Percentiles rank a stretch among this genome's conserved stretches.
These are phyloP conservation scores for Nothura maculosa DNA, from an alignment of 2,797 vertebrate genomes.

Conservation along the genomic window DNA sequence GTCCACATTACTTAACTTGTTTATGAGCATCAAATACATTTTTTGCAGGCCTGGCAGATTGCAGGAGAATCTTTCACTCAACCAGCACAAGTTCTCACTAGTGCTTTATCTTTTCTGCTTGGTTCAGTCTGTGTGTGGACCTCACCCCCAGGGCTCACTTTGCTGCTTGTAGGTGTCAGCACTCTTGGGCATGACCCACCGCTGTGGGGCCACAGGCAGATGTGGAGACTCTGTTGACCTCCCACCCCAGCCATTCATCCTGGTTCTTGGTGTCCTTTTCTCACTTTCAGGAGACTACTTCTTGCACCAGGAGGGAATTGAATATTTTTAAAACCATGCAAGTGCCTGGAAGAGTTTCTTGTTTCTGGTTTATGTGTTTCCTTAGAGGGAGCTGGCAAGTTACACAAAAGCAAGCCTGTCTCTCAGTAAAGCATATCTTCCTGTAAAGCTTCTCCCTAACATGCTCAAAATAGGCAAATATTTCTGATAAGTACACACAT, in stretches of 20 bases:
- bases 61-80: not conserved
- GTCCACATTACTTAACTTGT: not conserved
- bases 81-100: not conserved
- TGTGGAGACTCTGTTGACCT: not conserved
- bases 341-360: not conserved
- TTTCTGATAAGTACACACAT: not conserved
- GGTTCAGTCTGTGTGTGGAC: not conserved
- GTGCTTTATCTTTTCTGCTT: not conserved
- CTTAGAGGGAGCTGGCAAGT: slow-evolving; percentile 18
- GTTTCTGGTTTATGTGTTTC: not conserved
- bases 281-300: not conserved
- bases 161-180: not conserved
- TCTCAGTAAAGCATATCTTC: slow-evolving; percentile 6
- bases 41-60: not conserved
- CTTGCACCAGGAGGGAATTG: not conserved
- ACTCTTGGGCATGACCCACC: not conserved
- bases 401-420: not conserved
- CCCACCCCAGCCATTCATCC: accelerated
- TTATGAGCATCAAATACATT: not conserved
- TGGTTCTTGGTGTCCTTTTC: not conserved
- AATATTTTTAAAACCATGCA: not conserved
- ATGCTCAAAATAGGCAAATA: slow-evolving; percentile 23
- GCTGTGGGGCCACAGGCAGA: not conserved
- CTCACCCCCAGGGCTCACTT: not conserved
- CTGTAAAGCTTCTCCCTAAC: not conserved